A percentile compares a stretch with the other conserved stretches of the same genome.
These are phyloP conservation scores for Antedon mediterranea DNA, from an alignment of 53 echinoderm and acorn worm species.

Conservation along the genomic window DNA sequence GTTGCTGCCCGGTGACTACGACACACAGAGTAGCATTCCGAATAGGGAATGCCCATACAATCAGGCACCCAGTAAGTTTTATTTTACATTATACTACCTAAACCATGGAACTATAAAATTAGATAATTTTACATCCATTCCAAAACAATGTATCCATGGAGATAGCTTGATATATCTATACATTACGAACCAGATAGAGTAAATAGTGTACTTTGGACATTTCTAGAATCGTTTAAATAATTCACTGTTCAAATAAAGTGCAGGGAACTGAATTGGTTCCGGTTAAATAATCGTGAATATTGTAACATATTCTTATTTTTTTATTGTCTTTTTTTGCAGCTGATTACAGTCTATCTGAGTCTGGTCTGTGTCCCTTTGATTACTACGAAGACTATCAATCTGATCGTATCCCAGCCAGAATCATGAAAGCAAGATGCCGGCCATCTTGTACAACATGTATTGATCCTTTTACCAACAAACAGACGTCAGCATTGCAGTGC, in stretches of 20 bases:
- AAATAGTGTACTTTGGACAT: no score
- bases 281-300: no score
- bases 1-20: not conserved
- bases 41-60: not conserved
- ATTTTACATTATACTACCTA: not conserved
- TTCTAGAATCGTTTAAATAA: no score
- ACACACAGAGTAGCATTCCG: not conserved
- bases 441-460: not conserved
- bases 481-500: not conserved
- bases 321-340: not conserved
- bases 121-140: no score
- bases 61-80: not conserved
- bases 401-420: not conserved
- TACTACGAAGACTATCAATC: not conserved
- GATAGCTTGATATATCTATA: no score
- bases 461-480: not conserved
- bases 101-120: no score
- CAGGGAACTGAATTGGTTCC: no score
- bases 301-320: no score
- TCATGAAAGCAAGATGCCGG: not conserved
- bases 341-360: not conserved
- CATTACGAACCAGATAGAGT: no score
- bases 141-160: no score
- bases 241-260: no score
- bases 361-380: not conserved